Evolutionary conservation across 2,797 vertebrate genomes (phyloP).

Genomic region (Crax fasciolata): DNA sequence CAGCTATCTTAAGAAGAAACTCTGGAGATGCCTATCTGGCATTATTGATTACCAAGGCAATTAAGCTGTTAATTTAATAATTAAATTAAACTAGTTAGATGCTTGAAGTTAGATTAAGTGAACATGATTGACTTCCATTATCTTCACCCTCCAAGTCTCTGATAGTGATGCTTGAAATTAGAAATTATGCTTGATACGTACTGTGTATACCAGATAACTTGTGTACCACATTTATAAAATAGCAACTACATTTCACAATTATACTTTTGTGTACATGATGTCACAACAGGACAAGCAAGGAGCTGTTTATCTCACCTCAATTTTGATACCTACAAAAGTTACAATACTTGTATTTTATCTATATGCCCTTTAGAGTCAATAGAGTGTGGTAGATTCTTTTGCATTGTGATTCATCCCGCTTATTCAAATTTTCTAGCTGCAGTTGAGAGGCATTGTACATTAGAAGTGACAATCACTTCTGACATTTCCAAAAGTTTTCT

Average conservation of each 20-base stretch:
- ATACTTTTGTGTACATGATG: not conserved
- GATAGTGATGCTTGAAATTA: not conserved
- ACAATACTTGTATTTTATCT: not conserved
- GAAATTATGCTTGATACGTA: not conserved
- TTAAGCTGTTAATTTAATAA: constrained; percentile 16
- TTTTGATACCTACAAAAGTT: not conserved
- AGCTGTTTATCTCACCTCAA: not conserved
- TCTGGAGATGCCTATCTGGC: not conserved
- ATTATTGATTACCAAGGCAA: not conserved
- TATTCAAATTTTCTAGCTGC: not conserved
- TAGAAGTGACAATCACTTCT: not conserved
- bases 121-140: not conserved
- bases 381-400: not conserved
- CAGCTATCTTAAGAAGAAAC: not conserved
- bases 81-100: constrained; percentile 3
- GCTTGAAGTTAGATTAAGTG: not conserved
- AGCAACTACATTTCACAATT: not conserved
- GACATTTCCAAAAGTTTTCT: not conserved
- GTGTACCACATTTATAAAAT: not conserved
- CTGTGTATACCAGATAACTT: not conserved
- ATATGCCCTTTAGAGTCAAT: not conserved
- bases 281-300: not conserved
- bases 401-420: not conserved
- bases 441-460: not conserved
- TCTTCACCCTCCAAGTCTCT: not conserved